Conservation (phyloP, 2,888 invertebrate species). For the Melanargia galathea region DNA sequence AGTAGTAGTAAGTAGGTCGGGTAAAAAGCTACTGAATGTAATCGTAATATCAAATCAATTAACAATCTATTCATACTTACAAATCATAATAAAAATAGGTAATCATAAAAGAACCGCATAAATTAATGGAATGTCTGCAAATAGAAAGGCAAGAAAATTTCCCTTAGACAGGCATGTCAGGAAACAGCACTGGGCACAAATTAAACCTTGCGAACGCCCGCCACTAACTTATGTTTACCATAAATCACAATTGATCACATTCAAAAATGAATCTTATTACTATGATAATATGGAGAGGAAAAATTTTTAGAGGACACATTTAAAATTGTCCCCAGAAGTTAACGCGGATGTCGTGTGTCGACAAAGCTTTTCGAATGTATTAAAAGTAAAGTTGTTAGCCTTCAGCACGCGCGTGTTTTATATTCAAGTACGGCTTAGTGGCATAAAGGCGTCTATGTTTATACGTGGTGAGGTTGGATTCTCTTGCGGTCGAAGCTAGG, state of each 20-base stretch:
- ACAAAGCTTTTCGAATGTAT: slow-evolving; percentile 65
- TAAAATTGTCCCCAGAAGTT: slow-evolving; percentile 45
- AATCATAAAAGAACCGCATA: slow-evolving; percentile 6
- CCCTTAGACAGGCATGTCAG: slow-evolving; percentile 44
- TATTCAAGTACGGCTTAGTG: slow-evolving; percentile 47
- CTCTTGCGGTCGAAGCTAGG: slow-evolving; percentile 37
- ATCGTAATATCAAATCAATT: neutral
- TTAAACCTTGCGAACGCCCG: slow-evolving; percentile 54
- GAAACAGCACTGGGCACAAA: slow-evolving; percentile 52
- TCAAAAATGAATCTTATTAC: slow-evolving; percentile 45
- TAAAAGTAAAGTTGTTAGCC: slow-evolving; percentile 66
- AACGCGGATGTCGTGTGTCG: slow-evolving; percentile 75
- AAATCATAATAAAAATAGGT: neutral
- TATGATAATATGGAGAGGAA: slow-evolving; percentile 41
- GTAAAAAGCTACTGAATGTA: too few species aligned
- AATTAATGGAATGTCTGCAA: slow-evolving; percentile 28
- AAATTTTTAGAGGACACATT: slow-evolving; percentile 38
- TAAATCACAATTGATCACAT: slow-evolving; percentile 11
- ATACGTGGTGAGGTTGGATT: slow-evolving; percentile 36
- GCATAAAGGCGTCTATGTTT: slow-evolving; percentile 35
- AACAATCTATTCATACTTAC: neutral
- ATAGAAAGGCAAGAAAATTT: slow-evolving; percentile 47
- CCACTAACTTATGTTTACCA: slow-evolving; percentile 43
- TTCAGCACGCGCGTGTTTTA: slow-evolving; percentile 59
- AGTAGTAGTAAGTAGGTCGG: too few species aligned